A percentile compares a stretch with the other conserved stretches of the same genome.
phyloP scores from a whole-genome alignment of 2,797 vertebrate species.

The Pseudochirops corinnae region DNA sequence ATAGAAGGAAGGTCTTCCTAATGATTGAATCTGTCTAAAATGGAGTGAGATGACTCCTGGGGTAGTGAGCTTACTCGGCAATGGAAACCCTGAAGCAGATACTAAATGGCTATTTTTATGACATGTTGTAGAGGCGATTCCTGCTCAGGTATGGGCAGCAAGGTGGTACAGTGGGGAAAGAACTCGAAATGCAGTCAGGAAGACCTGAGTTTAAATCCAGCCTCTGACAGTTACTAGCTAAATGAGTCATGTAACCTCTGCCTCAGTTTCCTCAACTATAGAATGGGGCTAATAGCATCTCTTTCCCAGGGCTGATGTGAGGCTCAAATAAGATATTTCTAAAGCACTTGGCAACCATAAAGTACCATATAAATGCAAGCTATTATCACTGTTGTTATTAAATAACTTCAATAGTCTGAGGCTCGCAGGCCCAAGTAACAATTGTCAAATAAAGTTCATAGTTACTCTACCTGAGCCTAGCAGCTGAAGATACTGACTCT shows the following conservation, averaged over 20 bases:
- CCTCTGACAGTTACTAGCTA: not conserved
- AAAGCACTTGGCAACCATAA: not conserved
- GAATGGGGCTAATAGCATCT: not conserved
- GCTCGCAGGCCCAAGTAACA: not conserved
- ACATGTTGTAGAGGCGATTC: not conserved
- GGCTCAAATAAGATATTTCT: not conserved
- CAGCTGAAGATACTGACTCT: not conserved
- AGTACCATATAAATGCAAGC: not conserved
- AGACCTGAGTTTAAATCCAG: not conserved
- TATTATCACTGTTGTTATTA: not conserved
- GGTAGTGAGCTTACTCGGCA: not conserved
- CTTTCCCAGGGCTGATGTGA: not conserved
- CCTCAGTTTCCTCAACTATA: not conserved
- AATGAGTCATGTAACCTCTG: not conserved
- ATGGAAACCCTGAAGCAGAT: not conserved
- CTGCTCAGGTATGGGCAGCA: not conserved
- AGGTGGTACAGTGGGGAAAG: not conserved
- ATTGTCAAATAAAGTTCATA: not conserved
- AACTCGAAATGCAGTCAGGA: not conserved
- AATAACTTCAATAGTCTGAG: not conserved
- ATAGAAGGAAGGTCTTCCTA: not conserved
- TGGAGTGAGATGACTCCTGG: not conserved
- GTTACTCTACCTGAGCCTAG: not conserved
- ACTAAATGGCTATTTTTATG: not conserved
- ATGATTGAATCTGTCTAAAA: not conserved